phyloP scores from a whole-genome alignment of 2,888 invertebrate species.

The Allygus modestus region DNA sequence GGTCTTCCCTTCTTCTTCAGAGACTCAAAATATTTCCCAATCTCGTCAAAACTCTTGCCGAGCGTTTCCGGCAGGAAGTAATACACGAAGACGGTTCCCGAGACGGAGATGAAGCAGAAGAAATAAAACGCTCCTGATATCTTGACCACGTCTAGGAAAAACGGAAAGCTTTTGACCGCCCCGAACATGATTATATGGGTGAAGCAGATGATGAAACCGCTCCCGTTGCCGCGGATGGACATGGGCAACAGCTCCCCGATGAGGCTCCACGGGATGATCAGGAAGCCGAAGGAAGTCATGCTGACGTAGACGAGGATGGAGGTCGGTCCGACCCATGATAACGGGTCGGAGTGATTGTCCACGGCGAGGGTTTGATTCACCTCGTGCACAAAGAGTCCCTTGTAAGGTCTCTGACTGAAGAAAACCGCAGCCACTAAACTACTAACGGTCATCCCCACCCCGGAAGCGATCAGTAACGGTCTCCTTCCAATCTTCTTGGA shows the following conservation, averaged over 20 bases:
- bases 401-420: constrained; percentile 38
- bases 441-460: constrained; percentile 77
- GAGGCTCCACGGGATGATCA: constrained; percentile 80
- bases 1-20: not conserved
- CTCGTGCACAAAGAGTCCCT: not conserved
- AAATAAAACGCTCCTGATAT: constrained; percentile 75
- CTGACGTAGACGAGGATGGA: constrained; percentile 77
- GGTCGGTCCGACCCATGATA: constrained; percentile 72
- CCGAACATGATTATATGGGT: constrained; percentile 78
- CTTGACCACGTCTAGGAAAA: constrained; percentile 74
- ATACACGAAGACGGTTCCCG: constrained; percentile 75
- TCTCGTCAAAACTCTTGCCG: constrained; percentile 78
- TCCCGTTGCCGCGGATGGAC: constrained; percentile 76
- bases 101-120: constrained; percentile 75
- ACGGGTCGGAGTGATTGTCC: not conserved
- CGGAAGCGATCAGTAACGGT: constrained; percentile 76
- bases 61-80: constrained; percentile 79
- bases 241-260: constrained; percentile 78
- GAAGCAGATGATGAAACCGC: constrained; percentile 77
- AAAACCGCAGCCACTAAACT: constrained; percentile 56
- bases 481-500: constrained; percentile 77
- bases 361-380: not conserved
- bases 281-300: constrained; percentile 77
- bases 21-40: constrained; percentile 73
- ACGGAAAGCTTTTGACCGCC: constrained; percentile 77